Evolutionary conservation across 2,113 vertebrate species (phyloP).

Genomic region (Notechis scutatus): DNA sequence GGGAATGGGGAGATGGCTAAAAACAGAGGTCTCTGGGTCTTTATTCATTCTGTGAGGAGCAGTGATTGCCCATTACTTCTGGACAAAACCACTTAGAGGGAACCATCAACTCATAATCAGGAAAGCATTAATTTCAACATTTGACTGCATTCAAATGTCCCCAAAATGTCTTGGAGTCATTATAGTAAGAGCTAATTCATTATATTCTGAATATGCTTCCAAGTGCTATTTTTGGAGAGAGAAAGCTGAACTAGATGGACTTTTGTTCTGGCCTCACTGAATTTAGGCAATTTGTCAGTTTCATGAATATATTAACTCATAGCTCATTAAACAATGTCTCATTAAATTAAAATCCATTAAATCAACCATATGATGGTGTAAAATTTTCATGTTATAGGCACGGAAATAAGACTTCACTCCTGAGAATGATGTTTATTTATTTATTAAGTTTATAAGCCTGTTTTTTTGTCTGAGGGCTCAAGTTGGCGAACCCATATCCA

Average conservation of each 20-base stretch:
- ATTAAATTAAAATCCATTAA: background rate
- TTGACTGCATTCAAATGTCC: conserved; percentile 35
- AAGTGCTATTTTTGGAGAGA: background rate
- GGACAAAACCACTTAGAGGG: background rate
- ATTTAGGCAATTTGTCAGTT: background rate
- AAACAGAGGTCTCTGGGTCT: background rate
- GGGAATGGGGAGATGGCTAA: background rate
- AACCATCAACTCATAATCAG: background rate
- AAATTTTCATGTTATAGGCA: background rate
- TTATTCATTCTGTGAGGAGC: background rate
- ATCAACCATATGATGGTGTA: background rate
- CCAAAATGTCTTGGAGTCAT: conserved; percentile 10
- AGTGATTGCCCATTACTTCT: background rate
- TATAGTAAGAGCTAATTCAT: conserved; percentile 53
- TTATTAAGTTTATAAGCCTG: background rate
- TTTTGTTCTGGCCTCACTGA: background rate
- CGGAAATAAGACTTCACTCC: background rate
- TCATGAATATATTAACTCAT: background rate
- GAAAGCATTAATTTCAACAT: conserved; percentile 33
- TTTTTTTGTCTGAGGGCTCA: background rate
- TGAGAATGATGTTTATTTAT: background rate
- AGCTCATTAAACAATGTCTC: background rate
- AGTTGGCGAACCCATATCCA: background rate
- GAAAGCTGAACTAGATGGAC: background rate
- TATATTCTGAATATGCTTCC: conserved; percentile 36